phyloP scores from a whole-genome alignment of 2,113 vertebrate species.

The Hippoglossus stenolepis region DNA sequence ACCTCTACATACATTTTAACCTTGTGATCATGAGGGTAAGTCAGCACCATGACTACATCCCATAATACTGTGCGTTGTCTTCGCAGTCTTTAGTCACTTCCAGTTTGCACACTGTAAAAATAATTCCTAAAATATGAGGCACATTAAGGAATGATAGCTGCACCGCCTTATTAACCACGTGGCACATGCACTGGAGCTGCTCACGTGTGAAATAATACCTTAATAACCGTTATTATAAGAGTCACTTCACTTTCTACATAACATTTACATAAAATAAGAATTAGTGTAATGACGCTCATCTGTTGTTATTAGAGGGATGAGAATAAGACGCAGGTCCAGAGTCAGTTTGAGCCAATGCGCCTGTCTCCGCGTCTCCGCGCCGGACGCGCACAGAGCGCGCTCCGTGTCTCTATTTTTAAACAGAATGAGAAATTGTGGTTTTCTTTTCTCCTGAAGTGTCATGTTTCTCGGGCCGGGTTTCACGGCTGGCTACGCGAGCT shows the following conservation, averaged over 20 bases:
- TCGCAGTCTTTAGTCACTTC: not conserved
- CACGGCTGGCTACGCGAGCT: slow-evolving; percentile 89
- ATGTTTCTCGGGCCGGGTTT: slow-evolving; percentile 95
- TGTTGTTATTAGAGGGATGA: slow-evolving; percentile 75
- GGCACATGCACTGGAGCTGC: slow-evolving; percentile 87
- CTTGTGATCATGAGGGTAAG: not conserved
- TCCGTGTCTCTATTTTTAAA: slow-evolving; percentile 81
- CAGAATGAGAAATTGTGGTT: slow-evolving; percentile 94
- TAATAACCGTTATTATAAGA: slow-evolving; percentile 93
- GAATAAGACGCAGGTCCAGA: slow-evolving; percentile 58
- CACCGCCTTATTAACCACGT: slow-evolving; percentile 89
- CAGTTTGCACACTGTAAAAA: slow-evolving; percentile 8
- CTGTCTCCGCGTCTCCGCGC: slow-evolving; percentile 87
- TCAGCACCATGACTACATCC: not conserved
- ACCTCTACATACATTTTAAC: not conserved
- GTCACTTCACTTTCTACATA: slow-evolving; percentile 88
- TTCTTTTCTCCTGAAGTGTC: slow-evolving; percentile 93
- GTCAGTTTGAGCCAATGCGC: slow-evolving; percentile 80
- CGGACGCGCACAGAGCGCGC: slow-evolving; percentile 82
- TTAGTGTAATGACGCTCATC: slow-evolving; percentile 89
- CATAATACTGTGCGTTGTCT: not conserved
- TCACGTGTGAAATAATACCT: slow-evolving; percentile 92
- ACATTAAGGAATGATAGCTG: slow-evolving; percentile 87
- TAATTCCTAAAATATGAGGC: slow-evolving; percentile 34
- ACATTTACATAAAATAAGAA: slow-evolving; percentile 95